Base-by-base conservation (phyloP, 1,140 invertebrate genomes). In the Calliopsis andreniformis region DNA sequence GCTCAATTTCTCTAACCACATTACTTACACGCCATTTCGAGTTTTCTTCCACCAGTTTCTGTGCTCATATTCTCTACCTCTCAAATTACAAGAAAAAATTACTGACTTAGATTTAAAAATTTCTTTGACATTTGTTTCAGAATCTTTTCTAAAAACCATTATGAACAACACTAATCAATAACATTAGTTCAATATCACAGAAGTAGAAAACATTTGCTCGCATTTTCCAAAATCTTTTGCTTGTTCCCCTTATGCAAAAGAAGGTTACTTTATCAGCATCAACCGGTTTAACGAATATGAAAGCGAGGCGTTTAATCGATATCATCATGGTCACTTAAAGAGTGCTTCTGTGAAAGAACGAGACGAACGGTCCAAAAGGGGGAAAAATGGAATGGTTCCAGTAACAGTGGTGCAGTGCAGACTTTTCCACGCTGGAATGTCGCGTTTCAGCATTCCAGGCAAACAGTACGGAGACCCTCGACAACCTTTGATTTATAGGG, bases 391-490 rank as follows among this genome's bases (percentile, higher is more conserved):
- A 77, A 71, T 75, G 55, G 51, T 43, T 42, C 45, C 66, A 42
- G 23, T 47, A n/a, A 8, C 45, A 39, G 63, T 58, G 53, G 49
- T 56, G 62, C 45, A 68, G 4, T 53, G 61, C 25, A 23, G 45
- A 56, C 55, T 80, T 82, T 82, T 77, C 61, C 66, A 71, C 42
- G 12, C n/a, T 28, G 72, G 55, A 80, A 80, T 67, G 72, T 18
- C 51, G 59, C 61, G 66, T 82, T 77, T 82, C 72, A 66, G 23
- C 72, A 77, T 82, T 80, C 73, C 61, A 45, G 28, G 16, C 45
- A 39, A 71, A 78, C 39, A 35, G 35, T 39, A 10, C 2, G 32
- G 45, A 12, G 23, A 39, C 20, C 70, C 61, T 72, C 61, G 49
- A 53, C 49, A 43, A 43, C 20, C 35, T 64, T 55, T 55, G 61